These are phyloP conservation scores for Sinocyclocheilus anophthalmus DNA, from an alignment of 2,113 vertebrate genomes.

Conservation along the genomic window DNA sequence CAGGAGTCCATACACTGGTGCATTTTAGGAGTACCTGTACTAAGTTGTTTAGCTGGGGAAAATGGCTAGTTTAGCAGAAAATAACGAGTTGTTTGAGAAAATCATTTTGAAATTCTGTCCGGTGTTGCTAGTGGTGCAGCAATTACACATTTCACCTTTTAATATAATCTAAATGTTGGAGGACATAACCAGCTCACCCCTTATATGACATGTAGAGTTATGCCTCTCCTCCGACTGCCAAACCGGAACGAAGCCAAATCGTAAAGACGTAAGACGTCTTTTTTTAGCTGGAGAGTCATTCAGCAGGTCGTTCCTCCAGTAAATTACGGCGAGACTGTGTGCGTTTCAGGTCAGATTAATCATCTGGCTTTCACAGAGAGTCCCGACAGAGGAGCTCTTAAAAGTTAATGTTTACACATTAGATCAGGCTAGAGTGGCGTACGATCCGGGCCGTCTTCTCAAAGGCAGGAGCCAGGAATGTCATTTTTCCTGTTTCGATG, in stretches of 20 bases:
- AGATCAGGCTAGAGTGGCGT: background rate
- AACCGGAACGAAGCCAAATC: constrained; percentile 26
- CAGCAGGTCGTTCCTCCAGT: constrained; percentile 15
- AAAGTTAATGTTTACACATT: constrained; percentile 52
- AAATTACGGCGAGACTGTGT: constrained; percentile 3
- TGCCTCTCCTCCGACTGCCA: constrained; percentile 25
- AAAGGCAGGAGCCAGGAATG: background rate
- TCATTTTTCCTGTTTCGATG: background rate
- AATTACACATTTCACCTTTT: background rate
- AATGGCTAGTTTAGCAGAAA: background rate
- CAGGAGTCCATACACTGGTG: background rate
- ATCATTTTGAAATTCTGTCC: background rate
- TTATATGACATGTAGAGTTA: background rate
- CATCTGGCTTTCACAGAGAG: constrained; percentile 34
- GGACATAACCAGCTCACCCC: background rate
- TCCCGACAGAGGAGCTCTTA: background rate
- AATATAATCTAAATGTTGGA: background rate
- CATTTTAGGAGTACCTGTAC: background rate
- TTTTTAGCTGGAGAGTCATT: constrained; percentile 8
- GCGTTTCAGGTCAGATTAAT: constrained; percentile 28
- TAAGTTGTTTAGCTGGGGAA: background rate
- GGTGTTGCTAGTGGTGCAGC: background rate
- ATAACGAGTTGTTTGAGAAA: background rate
- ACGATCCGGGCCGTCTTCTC: background rate
- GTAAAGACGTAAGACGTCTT: constrained; percentile 14